Evolutionary conservation across 2,797 vertebrate species (phyloP).

Genomic region (Nasua narica): DNA sequence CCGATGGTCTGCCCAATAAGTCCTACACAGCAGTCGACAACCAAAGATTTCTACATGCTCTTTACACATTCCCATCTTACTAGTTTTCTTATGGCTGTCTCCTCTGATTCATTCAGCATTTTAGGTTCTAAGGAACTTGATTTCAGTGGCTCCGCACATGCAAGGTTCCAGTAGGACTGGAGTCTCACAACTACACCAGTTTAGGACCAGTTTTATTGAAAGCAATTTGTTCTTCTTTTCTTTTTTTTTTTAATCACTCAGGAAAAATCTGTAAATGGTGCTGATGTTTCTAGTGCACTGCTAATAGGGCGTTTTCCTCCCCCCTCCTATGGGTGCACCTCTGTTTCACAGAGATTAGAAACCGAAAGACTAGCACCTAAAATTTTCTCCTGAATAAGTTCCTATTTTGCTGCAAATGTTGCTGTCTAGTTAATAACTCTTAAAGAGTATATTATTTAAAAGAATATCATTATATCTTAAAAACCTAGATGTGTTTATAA

Average conservation of each 20-base stretch:
- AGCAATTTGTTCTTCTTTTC: not conserved
- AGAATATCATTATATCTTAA: constrained; percentile 11
- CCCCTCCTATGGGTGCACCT: not conserved
- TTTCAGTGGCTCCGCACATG: not conserved
- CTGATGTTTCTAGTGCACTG: constrained; percentile 28
- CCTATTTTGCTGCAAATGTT: not conserved
- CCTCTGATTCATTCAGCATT: not conserved
- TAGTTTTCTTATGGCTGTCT: not conserved
- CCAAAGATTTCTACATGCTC: constrained; percentile 32
- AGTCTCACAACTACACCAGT: not conserved
- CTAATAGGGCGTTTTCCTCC: not conserved
- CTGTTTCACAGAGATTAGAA: constrained; percentile 21
- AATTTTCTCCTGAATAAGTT: constrained; percentile 14
- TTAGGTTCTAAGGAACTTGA: not conserved
- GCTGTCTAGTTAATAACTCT: not conserved
- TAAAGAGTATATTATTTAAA: constrained; percentile 19
- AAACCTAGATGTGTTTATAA: constrained; percentile 33
- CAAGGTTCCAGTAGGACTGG: not conserved
- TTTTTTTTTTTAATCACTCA: not conserved
- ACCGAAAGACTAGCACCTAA: not conserved
- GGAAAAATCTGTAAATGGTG: constrained; percentile 38
- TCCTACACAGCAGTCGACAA: not conserved
- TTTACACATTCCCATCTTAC: not conserved
- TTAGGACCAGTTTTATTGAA: not conserved
- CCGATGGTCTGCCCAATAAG: not conserved